These are phyloP conservation scores for Scaptomyza parva DNA, from an alignment of 2,888 invertebrate genomes.

Conservation along the genomic window DNA sequence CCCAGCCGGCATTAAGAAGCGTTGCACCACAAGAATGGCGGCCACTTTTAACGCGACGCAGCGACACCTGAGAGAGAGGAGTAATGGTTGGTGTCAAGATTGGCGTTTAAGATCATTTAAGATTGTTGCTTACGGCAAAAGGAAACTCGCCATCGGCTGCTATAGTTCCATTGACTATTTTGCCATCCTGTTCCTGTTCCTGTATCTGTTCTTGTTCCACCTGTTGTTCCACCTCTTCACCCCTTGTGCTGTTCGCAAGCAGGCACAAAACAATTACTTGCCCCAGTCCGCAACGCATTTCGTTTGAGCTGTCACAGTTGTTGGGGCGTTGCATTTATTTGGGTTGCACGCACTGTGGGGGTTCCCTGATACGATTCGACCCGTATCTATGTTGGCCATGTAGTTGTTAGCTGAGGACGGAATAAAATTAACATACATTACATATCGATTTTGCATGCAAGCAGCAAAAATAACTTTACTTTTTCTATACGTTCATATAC, in stretches of 20 bases:
- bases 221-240: too few species aligned
- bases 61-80: conserved; percentile 62
- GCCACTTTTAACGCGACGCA: conserved; percentile 71
- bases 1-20: conserved; percentile 79
- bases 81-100: too few species aligned
- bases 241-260: background rate
- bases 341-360: conserved; percentile 10
- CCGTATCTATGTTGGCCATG: conserved; percentile 50
- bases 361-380: conserved; percentile 24
- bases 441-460: background rate
- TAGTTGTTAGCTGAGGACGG: conserved; percentile 8
- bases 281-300: conserved; percentile 33
- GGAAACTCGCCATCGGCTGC: conserved; percentile 79
- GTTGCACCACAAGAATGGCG: conserved; percentile 82
- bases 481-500: conserved; percentile 9
- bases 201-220: too few species aligned
- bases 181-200: conserved; percentile 40
- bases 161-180: conserved; percentile 81
- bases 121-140: conserved; percentile 69
- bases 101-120: background rate
- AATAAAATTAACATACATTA: conserved; percentile 37
- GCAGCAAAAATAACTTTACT: background rate
- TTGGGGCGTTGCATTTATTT: conserved; percentile 46
- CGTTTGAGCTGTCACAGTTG: background rate
- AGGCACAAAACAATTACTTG: conserved; percentile 5